Conservation (phyloP, 1,140 invertebrate species). For the Anoplophora glabripennis region DNA sequence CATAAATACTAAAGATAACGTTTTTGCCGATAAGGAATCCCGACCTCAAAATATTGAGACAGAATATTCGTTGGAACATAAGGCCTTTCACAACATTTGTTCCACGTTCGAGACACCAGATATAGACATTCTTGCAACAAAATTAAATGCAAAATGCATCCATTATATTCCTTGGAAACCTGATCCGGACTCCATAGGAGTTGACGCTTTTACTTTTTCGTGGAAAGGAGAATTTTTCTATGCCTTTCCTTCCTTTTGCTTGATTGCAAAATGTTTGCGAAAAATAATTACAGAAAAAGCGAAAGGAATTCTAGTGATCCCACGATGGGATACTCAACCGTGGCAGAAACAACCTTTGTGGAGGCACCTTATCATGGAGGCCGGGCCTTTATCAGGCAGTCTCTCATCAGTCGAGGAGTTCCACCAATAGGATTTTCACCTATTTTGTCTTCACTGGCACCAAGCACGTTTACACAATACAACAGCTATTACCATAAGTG, state of each 20-base stretch:
- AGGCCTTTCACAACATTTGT: conserved; percentile 8
- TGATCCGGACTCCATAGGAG: not conserved
- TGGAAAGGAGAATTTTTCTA: conserved; percentile 3
- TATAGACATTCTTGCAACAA: conserved; percentile 17
- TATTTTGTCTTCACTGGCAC: not conserved
- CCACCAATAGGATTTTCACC: not conserved
- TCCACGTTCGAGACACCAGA: conserved; percentile 8
- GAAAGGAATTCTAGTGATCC: conserved; percentile 16
- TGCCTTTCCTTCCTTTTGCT: conserved; percentile 9
- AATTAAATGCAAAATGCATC: conserved; percentile 14
- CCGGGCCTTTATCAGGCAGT: too few relatives aligned
- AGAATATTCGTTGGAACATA: conserved; percentile 1
- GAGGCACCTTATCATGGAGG: not conserved
- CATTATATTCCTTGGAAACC: conserved; percentile 11
- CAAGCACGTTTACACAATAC: conserved; percentile 1
- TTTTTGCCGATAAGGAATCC: conserved; percentile 32
- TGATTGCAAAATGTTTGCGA: conserved; percentile 3
- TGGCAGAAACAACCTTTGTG: not conserved
- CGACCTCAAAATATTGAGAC: conserved; percentile 9
- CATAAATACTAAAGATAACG: conserved; percentile 43
- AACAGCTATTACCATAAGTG: not conserved
- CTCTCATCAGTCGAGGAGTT: not conserved
- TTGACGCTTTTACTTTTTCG: conserved; percentile 6
- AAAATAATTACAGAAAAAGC: conserved; percentile 22
- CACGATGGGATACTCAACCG: conserved; percentile 14